These are phyloP conservation scores for Gila robusta DNA, from an alignment of 2,797 vertebrate species.

Conservation along the genomic window DNA sequence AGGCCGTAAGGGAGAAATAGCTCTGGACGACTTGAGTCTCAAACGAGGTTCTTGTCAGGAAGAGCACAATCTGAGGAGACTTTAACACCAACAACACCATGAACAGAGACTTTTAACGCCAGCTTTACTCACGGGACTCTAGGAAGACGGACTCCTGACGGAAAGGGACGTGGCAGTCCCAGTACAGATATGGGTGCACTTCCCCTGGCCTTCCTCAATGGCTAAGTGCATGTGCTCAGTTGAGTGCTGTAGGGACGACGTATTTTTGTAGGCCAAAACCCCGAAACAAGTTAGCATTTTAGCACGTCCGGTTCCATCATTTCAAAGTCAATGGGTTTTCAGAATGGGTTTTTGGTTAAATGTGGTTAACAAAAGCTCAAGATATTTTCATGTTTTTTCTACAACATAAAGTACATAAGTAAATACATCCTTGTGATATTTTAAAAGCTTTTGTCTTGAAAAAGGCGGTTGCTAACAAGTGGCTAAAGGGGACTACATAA, in stretches of 20 bases:
- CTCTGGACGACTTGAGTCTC: constrained; percentile 91
- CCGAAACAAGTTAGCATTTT: background rate
- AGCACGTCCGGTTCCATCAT: background rate
- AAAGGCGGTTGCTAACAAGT: background rate
- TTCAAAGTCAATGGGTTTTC: background rate
- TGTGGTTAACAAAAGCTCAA: background rate
- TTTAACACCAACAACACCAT: constrained; percentile 68
- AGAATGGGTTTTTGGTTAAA: background rate
- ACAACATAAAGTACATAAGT: background rate
- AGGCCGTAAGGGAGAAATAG: constrained; percentile 87
- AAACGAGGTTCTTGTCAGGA: constrained; percentile 89
- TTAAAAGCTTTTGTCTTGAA: too few relatives aligned
- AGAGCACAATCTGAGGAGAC: constrained; percentile 82
- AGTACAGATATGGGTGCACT: background rate
- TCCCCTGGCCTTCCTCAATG: constrained; percentile 13
- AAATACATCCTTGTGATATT: background rate
- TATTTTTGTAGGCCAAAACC: constrained; percentile 1
- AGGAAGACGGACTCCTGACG: constrained; percentile 14
- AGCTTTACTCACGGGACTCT: background rate
- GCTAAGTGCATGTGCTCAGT: constrained; percentile 28
- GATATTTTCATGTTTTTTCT: background rate
- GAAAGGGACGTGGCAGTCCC: background rate
- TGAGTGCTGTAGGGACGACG: background rate
- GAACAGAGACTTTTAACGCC: constrained; percentile 28
- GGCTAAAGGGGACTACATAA: background rate